These are phyloP conservation scores for Heteromurus nitidus DNA, from an alignment of 2,888 invertebrate species.

Conservation along the genomic window DNA sequence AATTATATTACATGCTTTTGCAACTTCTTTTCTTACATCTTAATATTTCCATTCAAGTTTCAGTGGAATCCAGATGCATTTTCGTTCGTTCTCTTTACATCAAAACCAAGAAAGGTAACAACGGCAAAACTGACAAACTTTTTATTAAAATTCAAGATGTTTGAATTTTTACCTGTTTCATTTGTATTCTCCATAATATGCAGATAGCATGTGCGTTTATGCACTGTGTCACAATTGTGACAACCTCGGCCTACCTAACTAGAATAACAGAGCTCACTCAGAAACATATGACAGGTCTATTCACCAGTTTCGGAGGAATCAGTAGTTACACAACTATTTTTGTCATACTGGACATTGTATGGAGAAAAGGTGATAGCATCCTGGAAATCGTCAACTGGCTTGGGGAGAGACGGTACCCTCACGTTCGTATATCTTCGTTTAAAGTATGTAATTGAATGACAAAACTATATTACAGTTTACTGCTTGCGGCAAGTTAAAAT, in stretches of 20 bases:
- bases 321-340: not conserved
- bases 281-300: not conserved
- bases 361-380: not conserved
- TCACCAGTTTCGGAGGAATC: not conserved
- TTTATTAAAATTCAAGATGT: not conserved
- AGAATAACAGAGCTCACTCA: not conserved
- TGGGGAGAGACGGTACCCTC: not conserved
- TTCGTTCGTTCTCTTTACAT: not conserved
- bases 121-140: not conserved
- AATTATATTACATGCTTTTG: not conserved
- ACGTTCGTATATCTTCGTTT: not conserved
- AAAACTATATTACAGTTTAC: too few relatives aligned
- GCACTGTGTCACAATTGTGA: not conserved
- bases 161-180: not conserved
- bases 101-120: constrained; percentile 13
- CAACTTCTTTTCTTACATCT: constrained; percentile 24
- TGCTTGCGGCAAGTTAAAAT: not conserved
- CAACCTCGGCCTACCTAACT: not conserved
- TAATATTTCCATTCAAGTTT: constrained; percentile 23
- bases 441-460: too few relatives aligned
- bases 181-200: not conserved
- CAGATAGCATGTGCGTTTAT: constrained; percentile 5
- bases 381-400: not conserved
- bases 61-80: not conserved
- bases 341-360: not conserved